These are phyloP conservation scores for Peromyscus californicus DNA, from an alignment of 2,113 vertebrate species.

Conservation along the genomic window DNA sequence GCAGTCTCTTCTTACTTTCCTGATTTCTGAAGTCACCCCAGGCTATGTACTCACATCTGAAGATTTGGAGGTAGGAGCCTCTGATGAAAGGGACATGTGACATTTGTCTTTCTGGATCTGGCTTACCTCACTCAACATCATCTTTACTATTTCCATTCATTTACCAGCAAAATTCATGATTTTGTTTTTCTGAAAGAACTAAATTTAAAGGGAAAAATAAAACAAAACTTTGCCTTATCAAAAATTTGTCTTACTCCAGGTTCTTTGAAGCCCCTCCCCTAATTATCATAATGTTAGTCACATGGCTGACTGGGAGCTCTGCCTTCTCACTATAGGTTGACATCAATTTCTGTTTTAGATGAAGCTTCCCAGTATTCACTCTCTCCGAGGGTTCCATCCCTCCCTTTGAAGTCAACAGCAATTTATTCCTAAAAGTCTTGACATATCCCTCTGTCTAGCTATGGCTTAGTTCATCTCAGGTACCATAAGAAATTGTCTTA, in stretches of 20 bases:
- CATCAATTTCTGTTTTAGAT: neutral
- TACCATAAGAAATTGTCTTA: neutral
- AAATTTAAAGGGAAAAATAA: neutral
- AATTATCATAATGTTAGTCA: neutral
- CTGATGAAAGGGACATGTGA: too few species aligned
- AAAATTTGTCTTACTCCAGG: neutral
- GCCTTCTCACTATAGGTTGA: neutral
- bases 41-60: neutral
- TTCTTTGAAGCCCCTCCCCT: accelerated
- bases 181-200: neutral
- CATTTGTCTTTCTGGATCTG: neutral
- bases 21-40: neutral
- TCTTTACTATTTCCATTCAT: neutral
- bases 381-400: neutral
- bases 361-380: neutral
- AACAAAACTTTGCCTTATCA: neutral
- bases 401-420: neutral
- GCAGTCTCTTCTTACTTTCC: neutral
- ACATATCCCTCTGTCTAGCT: neutral
- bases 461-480: neutral
- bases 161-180: neutral
- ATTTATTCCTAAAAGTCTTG: neutral
- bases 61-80: too few species aligned
- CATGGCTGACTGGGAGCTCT: neutral
- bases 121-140: neutral